A percentile compares a stretch with the other conserved stretches of the same genome.
Evolutionary conservation across 1,140 invertebrate genomes (phyloP).

Genomic region (Telenomus remus): DNA sequence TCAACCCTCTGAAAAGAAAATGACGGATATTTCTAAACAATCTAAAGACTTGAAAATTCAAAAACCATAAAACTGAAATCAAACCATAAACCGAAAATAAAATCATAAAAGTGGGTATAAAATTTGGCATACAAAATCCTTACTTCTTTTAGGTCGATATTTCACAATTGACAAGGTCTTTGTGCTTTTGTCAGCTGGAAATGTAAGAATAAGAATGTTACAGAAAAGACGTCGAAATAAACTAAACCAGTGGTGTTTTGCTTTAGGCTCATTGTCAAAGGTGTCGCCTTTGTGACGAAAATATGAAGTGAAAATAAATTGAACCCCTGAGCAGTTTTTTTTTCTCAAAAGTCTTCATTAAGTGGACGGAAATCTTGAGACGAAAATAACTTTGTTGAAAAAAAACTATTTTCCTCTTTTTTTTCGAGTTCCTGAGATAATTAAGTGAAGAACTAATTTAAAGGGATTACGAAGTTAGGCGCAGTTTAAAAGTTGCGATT

Average conservation of each 20-base stretch:
- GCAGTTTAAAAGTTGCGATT: conserved; percentile 5
- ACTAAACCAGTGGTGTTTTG: conserved; percentile 18
- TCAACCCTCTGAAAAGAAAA: no score
- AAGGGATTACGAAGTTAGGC: conserved; percentile 16
- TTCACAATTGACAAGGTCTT: conserved; percentile 22
- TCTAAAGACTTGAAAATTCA: no score
- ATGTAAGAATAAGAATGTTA: conserved; percentile 21
- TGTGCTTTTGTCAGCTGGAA: conserved; percentile 12
- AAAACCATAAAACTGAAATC: no score
- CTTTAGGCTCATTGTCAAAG: not conserved
- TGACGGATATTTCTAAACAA: no score
- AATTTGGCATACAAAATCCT: no score
- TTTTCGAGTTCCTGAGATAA: conserved; percentile 6
- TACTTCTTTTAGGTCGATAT: conserved; percentile 1
- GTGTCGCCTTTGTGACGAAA: not conserved
- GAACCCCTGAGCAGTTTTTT: not conserved
- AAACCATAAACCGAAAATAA: no score
- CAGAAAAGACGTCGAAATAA: conserved; percentile 8
- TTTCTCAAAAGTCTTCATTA: conserved; percentile 22
- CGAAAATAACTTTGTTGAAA: no score
- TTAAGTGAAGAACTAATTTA: conserved; percentile 22
- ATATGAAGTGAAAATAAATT: not conserved
- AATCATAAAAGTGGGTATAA: no score
- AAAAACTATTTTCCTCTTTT: no score
- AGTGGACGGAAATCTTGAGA: not conserved